Evolutionary conservation across 1,140 invertebrate species (phyloP), one percentile per base, ranked within the genome.

Genomic region (Pseudomyrmex dendroicus): DNA sequence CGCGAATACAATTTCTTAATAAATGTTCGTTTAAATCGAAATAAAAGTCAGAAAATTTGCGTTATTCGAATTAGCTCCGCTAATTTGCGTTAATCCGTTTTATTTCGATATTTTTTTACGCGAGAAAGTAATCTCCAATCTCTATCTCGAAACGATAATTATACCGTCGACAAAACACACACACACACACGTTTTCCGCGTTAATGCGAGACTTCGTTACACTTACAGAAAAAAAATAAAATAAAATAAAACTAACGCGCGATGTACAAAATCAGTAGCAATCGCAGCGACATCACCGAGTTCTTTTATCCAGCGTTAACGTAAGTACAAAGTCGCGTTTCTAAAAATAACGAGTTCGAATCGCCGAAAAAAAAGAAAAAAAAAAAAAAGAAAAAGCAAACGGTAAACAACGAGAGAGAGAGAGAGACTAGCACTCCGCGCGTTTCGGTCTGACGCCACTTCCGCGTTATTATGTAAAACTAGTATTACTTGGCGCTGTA

Each of bases 381-480:
- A 48, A 35, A 48, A 54, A 25, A 66, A 20, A 35, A 50, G 44
- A 59, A 70, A 59, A 70, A 70, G 76, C 57, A 48, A 35, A 50
- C 66, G 17, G 76, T 25, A 35, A 70, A 80, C 61, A 72, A 70
- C 48, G 13, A 22, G 22, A 25, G 25, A 25, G 2, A 25, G 35
- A 5, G 35, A 35, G 35, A 78, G 76, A 78, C 44, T 63, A 78
- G 64, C 48, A 68, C 54, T 80, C 52, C 15, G 35, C 35, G 35
- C 52, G 76, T 80, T 56, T 80, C 76, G 76, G 66, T 80, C 66
- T 35, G 44, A 80, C 66, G 66, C 76, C 54, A 59, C 76, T 80
- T 80, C 76, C 76, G 76, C 56, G 76, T 80, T 80, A 80, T 80
- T 80, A 80, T 80, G 76, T 80, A 80, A 70, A 80, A 66, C 66